Evolutionary conservation across 2,113 vertebrate species (phyloP).

Genomic region (Perca schrenkii): DNA sequence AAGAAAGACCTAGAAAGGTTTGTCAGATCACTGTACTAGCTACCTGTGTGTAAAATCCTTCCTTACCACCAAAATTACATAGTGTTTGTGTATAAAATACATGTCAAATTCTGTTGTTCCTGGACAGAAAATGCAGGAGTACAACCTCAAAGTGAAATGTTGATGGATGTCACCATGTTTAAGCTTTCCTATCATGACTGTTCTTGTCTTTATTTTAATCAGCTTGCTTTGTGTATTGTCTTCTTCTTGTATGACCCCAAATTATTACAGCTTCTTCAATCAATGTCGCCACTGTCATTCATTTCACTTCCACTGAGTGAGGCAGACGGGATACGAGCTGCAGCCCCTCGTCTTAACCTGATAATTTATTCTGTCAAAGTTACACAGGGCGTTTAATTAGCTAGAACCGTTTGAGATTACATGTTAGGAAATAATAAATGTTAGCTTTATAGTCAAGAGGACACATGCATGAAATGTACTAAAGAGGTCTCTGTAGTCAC

Average conservation of each 20-base stretch:
- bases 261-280: constrained; percentile 33
- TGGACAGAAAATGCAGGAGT: constrained; percentile 3
- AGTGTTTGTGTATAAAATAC: constrained; percentile 6
- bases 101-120: not conserved
- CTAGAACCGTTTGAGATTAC: constrained; percentile 22
- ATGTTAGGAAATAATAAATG: constrained; percentile 42
- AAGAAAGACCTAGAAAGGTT: not conserved
- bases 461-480: constrained; percentile 19
- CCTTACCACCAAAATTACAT: not conserved
- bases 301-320: constrained; percentile 9
- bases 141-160: not conserved
- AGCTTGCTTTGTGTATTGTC: constrained; percentile 23
- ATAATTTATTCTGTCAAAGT: constrained; percentile 31
- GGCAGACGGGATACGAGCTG: constrained; percentile 22
- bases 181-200: constrained; percentile 3
- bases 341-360: constrained; percentile 9
- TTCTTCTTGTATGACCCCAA: constrained; percentile 16
- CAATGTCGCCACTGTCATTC: constrained; percentile 27
- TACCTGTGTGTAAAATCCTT: not conserved
- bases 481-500: not conserved
- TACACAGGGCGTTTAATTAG: constrained; percentile 25
- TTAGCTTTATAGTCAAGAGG: constrained; percentile 15
- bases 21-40: not conserved
- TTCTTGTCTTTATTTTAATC: constrained; percentile 20
- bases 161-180: not conserved